phyloP scores from a whole-genome alignment of 2,113 vertebrate species.

The Otis tarda region DNA sequence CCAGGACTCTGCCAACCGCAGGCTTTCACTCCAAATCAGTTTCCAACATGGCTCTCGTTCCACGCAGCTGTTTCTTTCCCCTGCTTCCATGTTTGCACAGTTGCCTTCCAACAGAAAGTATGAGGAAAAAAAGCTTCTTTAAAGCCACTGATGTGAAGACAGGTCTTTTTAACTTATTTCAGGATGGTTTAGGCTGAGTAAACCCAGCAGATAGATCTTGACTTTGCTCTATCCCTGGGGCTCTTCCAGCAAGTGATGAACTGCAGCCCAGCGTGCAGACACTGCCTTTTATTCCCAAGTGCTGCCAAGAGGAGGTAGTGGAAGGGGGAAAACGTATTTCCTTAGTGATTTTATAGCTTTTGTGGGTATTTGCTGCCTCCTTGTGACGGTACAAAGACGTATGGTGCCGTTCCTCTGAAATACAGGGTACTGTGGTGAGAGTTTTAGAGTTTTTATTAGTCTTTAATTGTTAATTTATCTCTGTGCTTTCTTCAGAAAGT shows the following conservation, averaged over 20 bases:
- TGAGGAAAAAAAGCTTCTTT: not conserved
- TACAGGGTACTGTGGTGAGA: not conserved
- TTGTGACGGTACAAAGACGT: conserved; percentile 39
- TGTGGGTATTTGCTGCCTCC: conserved; percentile 64
- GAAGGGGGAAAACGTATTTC: not conserved
- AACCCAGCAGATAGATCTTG: not conserved
- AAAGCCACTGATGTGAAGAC: not conserved
- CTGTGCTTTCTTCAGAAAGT: not conserved
- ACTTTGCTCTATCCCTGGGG: not conserved
- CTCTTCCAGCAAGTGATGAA: not conserved
- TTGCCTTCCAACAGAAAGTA: not conserved
- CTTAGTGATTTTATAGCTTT: not conserved
- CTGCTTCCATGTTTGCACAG: not conserved
- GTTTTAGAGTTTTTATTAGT: not conserved
- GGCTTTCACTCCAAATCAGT: not conserved
- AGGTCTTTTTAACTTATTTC: not conserved
- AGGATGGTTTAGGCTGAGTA: not conserved
- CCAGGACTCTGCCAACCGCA: not conserved
- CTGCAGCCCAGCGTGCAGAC: not conserved
- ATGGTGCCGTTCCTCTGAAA: not conserved
- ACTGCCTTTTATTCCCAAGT: not conserved
- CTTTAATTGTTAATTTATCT: not conserved
- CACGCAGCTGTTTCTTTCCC: not conserved
- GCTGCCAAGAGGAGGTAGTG: not conserved
- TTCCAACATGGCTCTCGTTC: not conserved